Evolutionary conservation across 1,140 invertebrate genomes (phyloP), one percentile per base, ranked within the genome.

Genomic region (Drosophila mauritiana): DNA sequence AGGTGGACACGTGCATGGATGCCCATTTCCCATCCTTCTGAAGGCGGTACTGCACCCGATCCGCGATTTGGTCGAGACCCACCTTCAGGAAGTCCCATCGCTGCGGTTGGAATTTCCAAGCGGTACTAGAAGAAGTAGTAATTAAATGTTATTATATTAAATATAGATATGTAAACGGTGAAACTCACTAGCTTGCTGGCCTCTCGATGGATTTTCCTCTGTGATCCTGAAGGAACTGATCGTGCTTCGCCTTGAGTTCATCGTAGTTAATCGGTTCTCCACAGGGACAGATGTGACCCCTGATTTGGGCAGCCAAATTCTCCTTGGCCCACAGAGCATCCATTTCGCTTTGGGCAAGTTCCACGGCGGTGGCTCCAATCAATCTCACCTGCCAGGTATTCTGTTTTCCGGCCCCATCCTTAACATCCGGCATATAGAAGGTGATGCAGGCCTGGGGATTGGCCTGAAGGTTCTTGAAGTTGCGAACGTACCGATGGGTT

Each of bases 11-110:
- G 20, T 91, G 88, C 73, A 79, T 68, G 10, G 68, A 36, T 4
- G 56, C 22, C 89, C 89, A 91, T 27, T 63, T 42, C 5, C 75
- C 80, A 37, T 72, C 53, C 6, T 25, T 20, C 11, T 73, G 49
- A 5, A 34, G 63, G 4, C 82, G 83, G 61, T 92, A 92, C 56
- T 90, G 84, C 6, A 92, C 65, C 6, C 91, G 82, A 80, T 92
- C 91, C 11, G 81, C 81, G 20, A 92, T 90, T 34, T 73, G 31
- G 12, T 59, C 55, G 2, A 27, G n/a, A 11, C 68, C 79, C 22
- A 75, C 67, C 22, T 84, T 86, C 5, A 91, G 69, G 31, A 92
- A 92, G 22, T 92, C 91, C 78, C 85, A 90, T 13, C 57, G 54
- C 51, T 75, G 73, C 3, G 91, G 69, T 27, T 62, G 42, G 10